Conservation (phyloP, 2,888 invertebrate genomes). For the Hesperia comma region DNA sequence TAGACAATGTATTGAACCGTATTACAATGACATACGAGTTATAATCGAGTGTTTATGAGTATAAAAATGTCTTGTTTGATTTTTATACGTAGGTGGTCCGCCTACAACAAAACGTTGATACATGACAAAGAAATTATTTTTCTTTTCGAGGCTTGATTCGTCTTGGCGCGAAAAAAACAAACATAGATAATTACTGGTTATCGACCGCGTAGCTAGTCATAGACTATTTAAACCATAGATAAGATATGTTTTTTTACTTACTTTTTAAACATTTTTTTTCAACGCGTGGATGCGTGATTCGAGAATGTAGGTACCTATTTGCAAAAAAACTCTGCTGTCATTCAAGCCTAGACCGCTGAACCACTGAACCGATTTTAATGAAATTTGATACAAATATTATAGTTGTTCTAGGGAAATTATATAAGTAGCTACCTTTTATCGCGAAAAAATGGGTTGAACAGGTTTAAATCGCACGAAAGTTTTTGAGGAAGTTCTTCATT, state of each 20-base stretch:
- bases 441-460: no score
- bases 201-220: neutral
- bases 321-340: no score
- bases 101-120: constrained; percentile 6
- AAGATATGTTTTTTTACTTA: neutral
- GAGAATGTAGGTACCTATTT: no score
- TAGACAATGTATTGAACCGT: neutral
- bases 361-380: no score
- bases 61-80: neutral
- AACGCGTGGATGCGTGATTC: no score
- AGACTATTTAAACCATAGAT: neutral
- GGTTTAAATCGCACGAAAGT: no score
- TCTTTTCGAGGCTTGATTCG: neutral
- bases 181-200: constrained; percentile 2
- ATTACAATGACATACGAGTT: neutral
- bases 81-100: constrained; percentile 14
- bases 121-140: neutral
- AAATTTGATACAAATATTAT: no score
- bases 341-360: no score
- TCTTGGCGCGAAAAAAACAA: constrained; percentile 1
- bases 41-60: neutral
- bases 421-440: no score
- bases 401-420: no score
- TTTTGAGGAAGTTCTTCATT: no score
- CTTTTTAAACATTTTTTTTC: no score